Base-by-base conservation (phyloP, 2,888 invertebrate genomes). In the Coelogynopora nodosa region DNA sequence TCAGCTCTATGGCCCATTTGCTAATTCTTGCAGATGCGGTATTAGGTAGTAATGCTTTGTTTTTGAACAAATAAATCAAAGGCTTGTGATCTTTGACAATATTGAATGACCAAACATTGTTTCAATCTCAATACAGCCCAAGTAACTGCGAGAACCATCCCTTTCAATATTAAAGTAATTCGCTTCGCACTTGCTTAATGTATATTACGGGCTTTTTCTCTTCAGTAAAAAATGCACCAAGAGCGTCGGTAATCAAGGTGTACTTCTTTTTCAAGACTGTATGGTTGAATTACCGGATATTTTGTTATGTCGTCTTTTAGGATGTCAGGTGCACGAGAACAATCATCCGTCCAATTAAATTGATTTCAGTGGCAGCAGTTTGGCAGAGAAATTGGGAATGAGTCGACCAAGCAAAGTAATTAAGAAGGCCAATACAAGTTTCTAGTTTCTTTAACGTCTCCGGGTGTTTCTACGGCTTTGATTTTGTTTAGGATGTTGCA, bases 231-330 rank as follows among this genome's bases (percentile, higher is more conserved):
- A 49, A 5, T 49, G 49, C 49, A 49, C 18, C 49, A 18, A 49
- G 18, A 49, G 49, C 49, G 27, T 80, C 80, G 23, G 80, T 80
- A n/a, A n/a, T 80, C n/a, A 80, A 80, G 23, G 80, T 80, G 27
- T 49, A 23, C 84, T 23, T 83, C 30, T 83, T 49, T 67, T 83
- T 29, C 30, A 67, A 29, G 30, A 23, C 23, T 23, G 80, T 80
- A 80, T 27, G 80, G 80, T 80, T 80, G 80, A 80, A 80, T 27
- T 27, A 80, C 80, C 23, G 80, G 80, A 80, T 2, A 23, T n/a
- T 80, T 80, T 27, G 80, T 10, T 27, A 80, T 80, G 2, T 80
- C n/a, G 23, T 80, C 26, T 27, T 83, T 83, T 67, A 83, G 29
- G 84, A 49, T 49, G 49, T 49, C 18, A 49, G 18, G 18, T 49